A percentile compares a stretch with the other conserved stretches of the same genome.
These are phyloP conservation scores for Sphinx pinastri DNA, from an alignment of 2,888 invertebrate species.

Conservation along the genomic window DNA sequence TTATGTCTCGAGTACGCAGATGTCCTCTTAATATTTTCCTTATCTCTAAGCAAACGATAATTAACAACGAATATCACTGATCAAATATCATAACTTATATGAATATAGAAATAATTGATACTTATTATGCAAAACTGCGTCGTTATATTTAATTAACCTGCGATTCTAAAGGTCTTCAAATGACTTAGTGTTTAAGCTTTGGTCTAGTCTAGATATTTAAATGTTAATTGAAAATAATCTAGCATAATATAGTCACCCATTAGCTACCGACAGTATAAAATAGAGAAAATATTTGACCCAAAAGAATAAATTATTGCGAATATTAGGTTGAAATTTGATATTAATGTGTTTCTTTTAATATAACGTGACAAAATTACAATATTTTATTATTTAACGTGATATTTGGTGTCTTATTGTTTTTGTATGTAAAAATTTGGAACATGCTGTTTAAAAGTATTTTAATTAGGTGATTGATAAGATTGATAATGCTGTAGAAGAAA, in stretches of 20 bases:
- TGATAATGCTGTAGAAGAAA: neutral
- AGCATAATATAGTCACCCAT: neutral
- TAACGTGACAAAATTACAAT: neutral
- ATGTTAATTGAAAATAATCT: constrained; percentile 13
- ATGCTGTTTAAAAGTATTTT: constrained; percentile 8
- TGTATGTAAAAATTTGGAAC: neutral
- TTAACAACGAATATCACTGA: too few relatives aligned
- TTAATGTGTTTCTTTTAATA: neutral
- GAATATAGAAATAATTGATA: neutral
- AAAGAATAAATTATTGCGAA: constrained; percentile 10
- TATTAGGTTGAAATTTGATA: constrained; percentile 14
- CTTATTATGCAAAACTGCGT: constrained; percentile 4
- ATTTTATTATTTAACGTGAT: neutral
- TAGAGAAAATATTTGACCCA: neutral
- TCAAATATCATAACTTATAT: neutral
- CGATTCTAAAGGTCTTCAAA: constrained; percentile 1
- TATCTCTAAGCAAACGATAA: too few relatives aligned
- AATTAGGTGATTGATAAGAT: neutral
- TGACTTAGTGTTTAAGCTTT: neutral
- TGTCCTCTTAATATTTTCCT: too few relatives aligned
- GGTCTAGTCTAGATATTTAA: neutral
- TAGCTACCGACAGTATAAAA: neutral
- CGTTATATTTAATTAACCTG: constrained; percentile 22
- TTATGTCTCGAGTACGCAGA: too few relatives aligned
- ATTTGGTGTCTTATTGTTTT: constrained; percentile 7